phyloP scores from a whole-genome alignment of 2,888 invertebrate genomes.

The Aphodius granarius region DNA sequence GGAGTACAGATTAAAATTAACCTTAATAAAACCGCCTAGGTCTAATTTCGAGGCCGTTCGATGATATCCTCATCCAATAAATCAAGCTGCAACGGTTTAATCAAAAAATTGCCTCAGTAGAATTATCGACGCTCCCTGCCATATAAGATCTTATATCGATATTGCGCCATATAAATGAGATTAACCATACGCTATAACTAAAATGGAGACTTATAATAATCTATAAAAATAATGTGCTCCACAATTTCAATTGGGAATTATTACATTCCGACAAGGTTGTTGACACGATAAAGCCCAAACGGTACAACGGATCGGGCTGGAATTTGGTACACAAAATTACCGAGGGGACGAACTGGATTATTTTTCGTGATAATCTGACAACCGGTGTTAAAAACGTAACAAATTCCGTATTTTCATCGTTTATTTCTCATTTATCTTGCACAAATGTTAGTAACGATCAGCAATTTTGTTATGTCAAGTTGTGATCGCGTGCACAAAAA shows the following conservation, averaged over 20 bases:
- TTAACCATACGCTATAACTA: too few species aligned
- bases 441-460: not conserved
- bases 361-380: too few species aligned
- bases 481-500: not conserved
- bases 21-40: slow-evolving; percentile 15
- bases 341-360: too few species aligned
- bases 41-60: slow-evolving; percentile 1
- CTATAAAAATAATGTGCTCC: too few species aligned
- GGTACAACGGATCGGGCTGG: too few species aligned
- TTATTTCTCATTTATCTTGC: not conserved
- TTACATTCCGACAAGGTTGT: too few species aligned
- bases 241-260: too few species aligned
- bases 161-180: not conserved
- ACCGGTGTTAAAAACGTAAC: too few species aligned
- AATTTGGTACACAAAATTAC: too few species aligned
- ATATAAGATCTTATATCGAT: not conserved
- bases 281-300: too few species aligned
- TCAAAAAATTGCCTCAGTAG: not conserved
- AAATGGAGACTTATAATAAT: too few species aligned
- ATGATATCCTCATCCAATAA: not conserved
- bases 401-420: too few species aligned
- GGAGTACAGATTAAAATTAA: slow-evolving; percentile 19
- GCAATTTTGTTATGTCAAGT: not conserved
- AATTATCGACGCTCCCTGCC: not conserved
- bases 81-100: slow-evolving; percentile 1